Conservation (phyloP, 2,888 invertebrate genomes). For the Phania funesta region DNA sequence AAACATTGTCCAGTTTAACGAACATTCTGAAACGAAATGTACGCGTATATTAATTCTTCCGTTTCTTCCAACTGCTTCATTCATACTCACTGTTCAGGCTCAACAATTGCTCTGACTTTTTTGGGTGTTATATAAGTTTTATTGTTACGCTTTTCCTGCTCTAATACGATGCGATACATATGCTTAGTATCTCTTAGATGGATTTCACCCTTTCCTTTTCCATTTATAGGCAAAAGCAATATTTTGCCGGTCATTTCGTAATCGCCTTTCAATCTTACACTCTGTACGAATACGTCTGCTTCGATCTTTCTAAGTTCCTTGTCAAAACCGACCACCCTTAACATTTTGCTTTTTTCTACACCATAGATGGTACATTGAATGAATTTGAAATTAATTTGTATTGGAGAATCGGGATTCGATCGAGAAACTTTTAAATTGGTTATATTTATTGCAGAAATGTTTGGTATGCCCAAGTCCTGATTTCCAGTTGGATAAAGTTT, state of each 20-base stretch:
- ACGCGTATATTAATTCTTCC: not conserved
- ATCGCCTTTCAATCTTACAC: constrained; percentile 70
- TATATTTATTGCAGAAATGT: constrained; percentile 68
- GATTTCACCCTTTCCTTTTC: constrained; percentile 73
- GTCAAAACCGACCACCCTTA: constrained; percentile 72
- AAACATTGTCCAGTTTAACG: constrained; percentile 72
- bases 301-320: constrained; percentile 70
- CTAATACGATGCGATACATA: constrained; percentile 65
- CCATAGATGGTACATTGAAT: constrained; percentile 69
- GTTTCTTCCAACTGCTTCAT: not conserved
- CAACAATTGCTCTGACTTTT: constrained; percentile 68
- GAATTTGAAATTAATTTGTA: constrained; percentile 71
- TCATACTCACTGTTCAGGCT: constrained; percentile 70
- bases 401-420: constrained; percentile 62
- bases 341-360: constrained; percentile 68
- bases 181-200: constrained; percentile 69
- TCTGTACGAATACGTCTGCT: constrained; percentile 67
- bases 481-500: constrained; percentile 72
- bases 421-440: constrained; percentile 69
- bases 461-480: constrained; percentile 69
- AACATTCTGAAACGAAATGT: constrained; percentile 67
- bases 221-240: constrained; percentile 77
- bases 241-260: constrained; percentile 78
- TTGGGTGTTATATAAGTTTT: constrained; percentile 66
- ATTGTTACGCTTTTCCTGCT: constrained; percentile 56